phyloP scores from a whole-genome alignment of 2,113 vertebrate genomes.

The Ceyx cyanopectus region DNA sequence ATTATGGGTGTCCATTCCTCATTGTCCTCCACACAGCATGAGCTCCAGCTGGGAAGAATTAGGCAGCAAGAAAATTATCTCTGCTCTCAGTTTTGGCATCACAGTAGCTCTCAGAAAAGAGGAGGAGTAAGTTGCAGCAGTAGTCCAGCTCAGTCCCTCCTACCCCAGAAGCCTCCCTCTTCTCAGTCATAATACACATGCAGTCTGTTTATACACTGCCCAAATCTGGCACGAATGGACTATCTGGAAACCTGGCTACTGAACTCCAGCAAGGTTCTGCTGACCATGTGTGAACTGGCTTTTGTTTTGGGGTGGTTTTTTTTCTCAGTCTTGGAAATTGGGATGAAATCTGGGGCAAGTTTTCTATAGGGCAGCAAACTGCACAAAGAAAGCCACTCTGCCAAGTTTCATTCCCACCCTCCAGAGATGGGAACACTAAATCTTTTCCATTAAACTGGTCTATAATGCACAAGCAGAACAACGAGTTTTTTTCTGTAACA shows the following conservation, averaged over 20 bases:
- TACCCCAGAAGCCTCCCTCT: not conserved
- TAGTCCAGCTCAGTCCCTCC: not conserved
- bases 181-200: not conserved
- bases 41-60: slow-evolving; percentile 31
- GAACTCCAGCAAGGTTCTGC: not conserved
- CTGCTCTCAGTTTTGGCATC: not conserved
- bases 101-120: not conserved
- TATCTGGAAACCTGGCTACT: not conserved
- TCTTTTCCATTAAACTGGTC: not conserved
- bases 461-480: not conserved
- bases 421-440: not conserved
- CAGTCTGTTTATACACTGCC: not conserved
- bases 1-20: not conserved
- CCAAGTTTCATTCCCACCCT: not conserved
- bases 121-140: not conserved
- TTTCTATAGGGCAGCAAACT: slow-evolving; percentile 6
- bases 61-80: slow-evolving; percentile 11
- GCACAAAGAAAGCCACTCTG: not conserved
- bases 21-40: not conserved
- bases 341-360: not conserved
- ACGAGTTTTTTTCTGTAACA: not conserved
- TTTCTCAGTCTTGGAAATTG: not conserved
- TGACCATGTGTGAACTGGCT: not conserved
- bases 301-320: no score
- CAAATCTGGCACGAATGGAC: not conserved